Evolutionary conservation across 53 echinoderm and acorn worm genomes (phyloP).

Genomic region (Paracentrotus lividus): DNA sequence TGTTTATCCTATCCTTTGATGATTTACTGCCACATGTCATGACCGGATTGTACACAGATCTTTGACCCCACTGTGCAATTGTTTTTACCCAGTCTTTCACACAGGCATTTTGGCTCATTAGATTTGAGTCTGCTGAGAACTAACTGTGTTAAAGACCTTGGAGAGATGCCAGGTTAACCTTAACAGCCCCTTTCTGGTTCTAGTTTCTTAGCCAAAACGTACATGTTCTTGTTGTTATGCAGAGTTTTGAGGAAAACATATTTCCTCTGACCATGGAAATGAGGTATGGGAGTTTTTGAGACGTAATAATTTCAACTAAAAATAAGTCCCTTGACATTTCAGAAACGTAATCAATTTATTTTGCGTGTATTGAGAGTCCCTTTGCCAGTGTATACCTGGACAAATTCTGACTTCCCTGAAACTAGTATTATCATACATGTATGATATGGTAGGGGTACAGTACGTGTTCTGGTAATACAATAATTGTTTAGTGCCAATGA

Average conservation of each 20-base stretch:
- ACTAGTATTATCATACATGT: not conserved
- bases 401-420: constrained; percentile 13
- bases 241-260: not conserved
- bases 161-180: too few relatives aligned
- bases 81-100: not conserved
- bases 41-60: constrained; percentile 29
- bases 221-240: not conserved
- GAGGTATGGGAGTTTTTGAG: not conserved
- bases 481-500: constrained; percentile 21
- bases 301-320: not conserved
- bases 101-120: not conserved
- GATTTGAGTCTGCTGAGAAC: not conserved
- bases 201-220: constrained; percentile 5
- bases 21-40: constrained; percentile 23
- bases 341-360: not conserved
- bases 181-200: not conserved
- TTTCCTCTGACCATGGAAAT: not conserved
- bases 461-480: constrained; percentile 6
- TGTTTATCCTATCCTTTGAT: constrained; percentile 13
- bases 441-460: too few relatives aligned
- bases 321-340: not conserved
- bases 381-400: not conserved
- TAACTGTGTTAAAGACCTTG: too few relatives aligned
- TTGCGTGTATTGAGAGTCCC: not conserved
- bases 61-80: constrained; percentile 12